Percentiles rank a stretch among this genome's conserved stretches.
These are phyloP conservation scores for Tetrapedia diversipes DNA, from an alignment of 2,888 invertebrate genomes.

Conservation along the genomic window DNA sequence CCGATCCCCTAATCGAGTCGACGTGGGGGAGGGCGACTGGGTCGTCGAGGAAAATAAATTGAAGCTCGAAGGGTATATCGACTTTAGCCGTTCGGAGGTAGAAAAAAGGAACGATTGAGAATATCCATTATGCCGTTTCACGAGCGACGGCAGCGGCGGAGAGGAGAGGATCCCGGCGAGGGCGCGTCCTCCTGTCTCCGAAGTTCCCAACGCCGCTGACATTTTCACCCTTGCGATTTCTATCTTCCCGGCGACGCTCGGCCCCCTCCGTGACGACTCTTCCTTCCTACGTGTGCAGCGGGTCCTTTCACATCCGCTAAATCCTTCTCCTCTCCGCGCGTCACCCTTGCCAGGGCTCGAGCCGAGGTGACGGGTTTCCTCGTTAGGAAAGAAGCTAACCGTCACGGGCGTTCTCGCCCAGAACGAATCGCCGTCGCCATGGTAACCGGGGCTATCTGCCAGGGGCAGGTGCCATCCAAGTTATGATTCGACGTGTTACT, in stretches of 20 bases:
- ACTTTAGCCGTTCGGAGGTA: slow-evolving; percentile 4
- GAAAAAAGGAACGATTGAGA: slow-evolving; percentile 14
- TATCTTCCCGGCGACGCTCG: slow-evolving; percentile 36
- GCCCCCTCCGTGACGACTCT: neutral
- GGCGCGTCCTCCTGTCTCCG: slow-evolving; percentile 41
- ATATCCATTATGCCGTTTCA: slow-evolving; percentile 49
- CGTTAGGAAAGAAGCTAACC: slow-evolving; percentile 70
- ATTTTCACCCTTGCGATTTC: slow-evolving; percentile 60
- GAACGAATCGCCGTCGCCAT: slow-evolving; percentile 63
- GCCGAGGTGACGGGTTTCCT: slow-evolving; percentile 59
- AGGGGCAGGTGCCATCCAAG: slow-evolving; percentile 55
- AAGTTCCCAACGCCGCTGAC: slow-evolving; percentile 51
- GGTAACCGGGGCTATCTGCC: slow-evolving; percentile 53
- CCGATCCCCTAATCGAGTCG: slow-evolving; percentile 35
- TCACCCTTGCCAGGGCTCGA: slow-evolving; percentile 10
- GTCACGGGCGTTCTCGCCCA: slow-evolving; percentile 54
- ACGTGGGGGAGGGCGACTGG: neutral
- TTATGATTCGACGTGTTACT: slow-evolving; percentile 59
- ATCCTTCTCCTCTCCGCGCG: slow-evolving; percentile 39
- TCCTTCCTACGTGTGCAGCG: too few relatives aligned
- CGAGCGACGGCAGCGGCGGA: slow-evolving; percentile 4
- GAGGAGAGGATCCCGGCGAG: slow-evolving; percentile 12
- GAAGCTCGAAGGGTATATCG: slow-evolving; percentile 12
- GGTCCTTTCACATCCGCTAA: slow-evolving; percentile 41
- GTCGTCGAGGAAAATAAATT: slow-evolving; percentile 22